Conservation (phyloP, 2,113 vertebrate species). For the Anseranas semipalmata region DNA sequence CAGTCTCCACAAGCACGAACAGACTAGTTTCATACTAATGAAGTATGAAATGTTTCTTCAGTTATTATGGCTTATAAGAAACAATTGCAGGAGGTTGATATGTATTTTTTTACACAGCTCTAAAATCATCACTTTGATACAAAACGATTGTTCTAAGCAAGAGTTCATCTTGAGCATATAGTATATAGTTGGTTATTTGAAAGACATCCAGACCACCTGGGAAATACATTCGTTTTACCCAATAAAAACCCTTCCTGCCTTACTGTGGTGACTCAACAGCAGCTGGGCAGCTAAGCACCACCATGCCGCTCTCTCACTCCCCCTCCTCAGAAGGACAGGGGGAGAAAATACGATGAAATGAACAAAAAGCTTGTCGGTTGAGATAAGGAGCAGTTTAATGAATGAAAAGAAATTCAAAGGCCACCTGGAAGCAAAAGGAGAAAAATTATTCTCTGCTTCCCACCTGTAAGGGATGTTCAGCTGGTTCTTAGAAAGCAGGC, state of each 20-base stretch:
- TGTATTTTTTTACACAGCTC: background rate
- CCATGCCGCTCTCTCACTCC: background rate
- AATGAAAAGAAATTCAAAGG: background rate
- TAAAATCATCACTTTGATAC: background rate
- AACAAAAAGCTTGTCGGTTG: background rate
- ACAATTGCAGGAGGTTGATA: background rate
- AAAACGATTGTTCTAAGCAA: background rate
- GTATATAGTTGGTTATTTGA: background rate
- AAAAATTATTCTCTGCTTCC: background rate
- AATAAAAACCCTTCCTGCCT: slow-evolving; percentile 36
- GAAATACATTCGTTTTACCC: slow-evolving; percentile 5
- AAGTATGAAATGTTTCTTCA: no score
- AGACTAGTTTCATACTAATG: no score
- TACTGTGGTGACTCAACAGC: background rate
- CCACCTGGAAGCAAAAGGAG: background rate
- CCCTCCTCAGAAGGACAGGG: background rate
- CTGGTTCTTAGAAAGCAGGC: background rate
- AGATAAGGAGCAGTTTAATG: background rate
- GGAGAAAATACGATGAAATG: background rate
- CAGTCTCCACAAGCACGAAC: background rate
- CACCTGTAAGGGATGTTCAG: background rate
- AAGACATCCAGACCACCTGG: slow-evolving; percentile 12
- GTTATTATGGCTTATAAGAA: background rate
- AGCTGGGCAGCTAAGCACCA: background rate
- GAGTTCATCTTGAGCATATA: background rate